A percentile compares a stretch with the other conserved stretches of the same genome.
These are phyloP conservation scores for Nycticebus coucang DNA, from an alignment of 2,113 vertebrate species.

Conservation along the genomic window DNA sequence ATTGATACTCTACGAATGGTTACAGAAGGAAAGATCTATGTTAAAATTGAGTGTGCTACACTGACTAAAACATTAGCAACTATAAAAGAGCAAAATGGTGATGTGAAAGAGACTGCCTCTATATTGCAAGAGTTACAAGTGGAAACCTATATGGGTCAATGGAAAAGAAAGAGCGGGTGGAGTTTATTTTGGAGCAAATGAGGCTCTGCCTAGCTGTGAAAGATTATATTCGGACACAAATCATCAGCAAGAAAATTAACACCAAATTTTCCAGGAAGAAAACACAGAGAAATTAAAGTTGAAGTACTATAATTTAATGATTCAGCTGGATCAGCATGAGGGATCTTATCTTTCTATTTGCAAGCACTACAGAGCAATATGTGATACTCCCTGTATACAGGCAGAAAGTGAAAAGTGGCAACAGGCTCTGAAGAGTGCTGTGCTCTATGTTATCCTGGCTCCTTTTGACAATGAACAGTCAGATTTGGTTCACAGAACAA, in stretches of 20 bases:
- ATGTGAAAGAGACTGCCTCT: conserved; percentile 95
- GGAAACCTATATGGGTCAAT: conserved; percentile 99
- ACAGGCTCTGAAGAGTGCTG: conserved; percentile 93
- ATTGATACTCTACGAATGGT: conserved; percentile 98
- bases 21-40: conserved; percentile 99
- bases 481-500: conserved; percentile 98
- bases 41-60: conserved; percentile 97
- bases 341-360: no score
- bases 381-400: no score
- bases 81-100: conserved; percentile 96
- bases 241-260: conserved; percentile 99
- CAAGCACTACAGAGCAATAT: no score
- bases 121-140: conserved; percentile 98
- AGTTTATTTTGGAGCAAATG: conserved; percentile 99
- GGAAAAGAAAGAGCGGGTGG: conserved; percentile 98
- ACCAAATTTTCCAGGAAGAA: conserved; percentile 98
- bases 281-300: conserved; percentile 95
- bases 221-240: conserved; percentile 98
- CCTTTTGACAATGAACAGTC: conserved; percentile 99
- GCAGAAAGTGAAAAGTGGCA: no score
- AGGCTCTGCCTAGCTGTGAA: conserved; percentile 98
- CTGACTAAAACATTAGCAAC: conserved; percentile 95
- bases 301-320: no score
- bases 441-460: conserved; percentile 96
- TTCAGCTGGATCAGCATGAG: no score